Evolutionary conservation across 2,797 vertebrate genomes (phyloP).

Genomic region (Urosaurus nigricauda): DNA sequence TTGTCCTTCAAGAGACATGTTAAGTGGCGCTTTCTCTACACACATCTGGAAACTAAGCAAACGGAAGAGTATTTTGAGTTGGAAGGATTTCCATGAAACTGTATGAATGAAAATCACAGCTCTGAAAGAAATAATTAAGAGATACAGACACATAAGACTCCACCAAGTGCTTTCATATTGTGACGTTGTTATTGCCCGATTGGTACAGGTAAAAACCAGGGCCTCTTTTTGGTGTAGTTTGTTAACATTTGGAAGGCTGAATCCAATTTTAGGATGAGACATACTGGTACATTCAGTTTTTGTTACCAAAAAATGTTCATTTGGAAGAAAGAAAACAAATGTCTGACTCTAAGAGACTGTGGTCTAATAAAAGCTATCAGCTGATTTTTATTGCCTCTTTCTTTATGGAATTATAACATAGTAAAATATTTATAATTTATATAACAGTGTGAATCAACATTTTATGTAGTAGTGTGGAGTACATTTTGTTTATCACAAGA

Average conservation of each 20-base stretch:
- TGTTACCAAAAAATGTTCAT: not conserved
- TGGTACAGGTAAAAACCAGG: not conserved
- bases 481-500: not conserved
- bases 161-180: not conserved
- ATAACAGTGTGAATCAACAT: too few species aligned
- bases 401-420: not conserved
- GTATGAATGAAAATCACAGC: not conserved
- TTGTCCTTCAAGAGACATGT: conserved; percentile 13
- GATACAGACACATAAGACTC: not conserved
- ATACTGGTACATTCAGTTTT: too few species aligned
- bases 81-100: not conserved
- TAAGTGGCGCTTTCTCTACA: conserved; percentile 24
- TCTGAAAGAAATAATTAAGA: not conserved
- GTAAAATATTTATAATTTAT: not conserved
- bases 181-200: not conserved
- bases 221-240: not conserved
- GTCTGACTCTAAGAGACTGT: not conserved
- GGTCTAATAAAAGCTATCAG: conserved; percentile 8
- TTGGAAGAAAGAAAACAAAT: not conserved
- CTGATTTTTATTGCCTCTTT: not conserved
- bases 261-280: not conserved
- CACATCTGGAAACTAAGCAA: not conserved
- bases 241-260: not conserved
- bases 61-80: not conserved
- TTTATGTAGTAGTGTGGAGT: not conserved